Evolutionary conservation across 2,888 invertebrate genomes (phyloP), one percentile per base, ranked within the genome.

Genomic region (Parnassius apollo): DNA sequence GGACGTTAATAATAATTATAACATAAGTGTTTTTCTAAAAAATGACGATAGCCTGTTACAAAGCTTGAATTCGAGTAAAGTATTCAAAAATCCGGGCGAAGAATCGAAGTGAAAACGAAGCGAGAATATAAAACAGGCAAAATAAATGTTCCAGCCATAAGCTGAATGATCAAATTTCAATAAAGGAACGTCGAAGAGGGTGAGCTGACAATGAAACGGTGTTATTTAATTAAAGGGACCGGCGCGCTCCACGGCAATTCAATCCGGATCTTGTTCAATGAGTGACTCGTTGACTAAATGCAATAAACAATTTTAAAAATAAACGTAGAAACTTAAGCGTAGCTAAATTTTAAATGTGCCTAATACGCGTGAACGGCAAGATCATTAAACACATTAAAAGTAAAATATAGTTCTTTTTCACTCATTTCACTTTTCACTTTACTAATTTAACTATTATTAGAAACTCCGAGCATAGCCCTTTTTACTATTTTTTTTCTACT

Each of bases 41-140:
- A 51, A 22, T 10, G 57, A 44, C 57, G 57, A 61, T 66, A 68
- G 75, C 70, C 68, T 67, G 73, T 65, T 71, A 74, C 79, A 78
- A 73, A 70, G 72, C 78, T 76, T 79, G 75, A 81, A 80, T 82
- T 80, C 73, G 73, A 75, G 69, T 68, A 69, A 70, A 71, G 55
- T 64, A 59, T 70, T 65, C 60, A 66, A 59, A 57, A 62, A 59
- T 71, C 72, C 63, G 66, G 64, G 64, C 68, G 67, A 70, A 69
- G 68, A 69, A 67, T 67, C 65, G 65, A 54, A 62, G 69, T 62
- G 60, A 54, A 66, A 66, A 69, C 68, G 68, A 66, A 65, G 59
- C 55, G 64, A 55, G 71, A 73, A 75, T 74, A 72, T 71, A 68
- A 73, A 71, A 67, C 64, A 68, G 68, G 68, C 63, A 65, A 67